Base-by-base conservation (phyloP, 2,797 vertebrate species). In the Nyctalus aviator region DNA sequence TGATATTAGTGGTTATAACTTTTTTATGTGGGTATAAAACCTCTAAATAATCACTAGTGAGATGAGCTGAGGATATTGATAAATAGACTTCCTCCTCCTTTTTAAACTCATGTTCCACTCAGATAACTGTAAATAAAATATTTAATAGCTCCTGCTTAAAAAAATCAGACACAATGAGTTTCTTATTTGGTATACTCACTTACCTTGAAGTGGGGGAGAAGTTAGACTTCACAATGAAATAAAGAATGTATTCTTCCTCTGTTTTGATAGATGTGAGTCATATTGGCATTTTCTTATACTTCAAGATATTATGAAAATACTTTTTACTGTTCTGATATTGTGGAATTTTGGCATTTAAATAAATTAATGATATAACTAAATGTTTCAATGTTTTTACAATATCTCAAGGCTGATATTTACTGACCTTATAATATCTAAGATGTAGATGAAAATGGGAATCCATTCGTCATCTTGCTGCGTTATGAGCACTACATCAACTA, bases 291-390 rank as follows among this genome's bases (percentile, higher is more conserved):
- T 96, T 93, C n/a, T 92, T 86, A 30, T 44, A 75, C 68, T 88
- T 96, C 35, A 73, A 46, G 8, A 0, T 79, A 75, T 53, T 32
- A 37, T 87, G n/a, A 91, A 96, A 88, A 41, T 79, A 44, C 1
- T 48, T 77, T 91, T 93, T 66, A 21, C 46, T 92, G 2, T 90
- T 44, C 21, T 81, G 10, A 59, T 71, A 75, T 15, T 73, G 17
- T 86, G 23, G 20, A 27, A 48, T 92, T 93, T 91, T 91, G 62
- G 88, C 77, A 76, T 62, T 81, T 81, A 81, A 90, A 92, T 84
- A 92, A 88, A 88, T 77, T 88, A 77, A 41, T 87, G 48, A 13
- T 18, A 57, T 81, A 92, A 69, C 27, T 41, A 71, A 84, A 25
- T 62, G 17, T 37, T 88, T 9, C 14, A 84, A n/a, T 48, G 32